Evolutionary conservation across 2,888 invertebrate genomes (phyloP).

Genomic region (Listrodromus nycthemerus): DNA sequence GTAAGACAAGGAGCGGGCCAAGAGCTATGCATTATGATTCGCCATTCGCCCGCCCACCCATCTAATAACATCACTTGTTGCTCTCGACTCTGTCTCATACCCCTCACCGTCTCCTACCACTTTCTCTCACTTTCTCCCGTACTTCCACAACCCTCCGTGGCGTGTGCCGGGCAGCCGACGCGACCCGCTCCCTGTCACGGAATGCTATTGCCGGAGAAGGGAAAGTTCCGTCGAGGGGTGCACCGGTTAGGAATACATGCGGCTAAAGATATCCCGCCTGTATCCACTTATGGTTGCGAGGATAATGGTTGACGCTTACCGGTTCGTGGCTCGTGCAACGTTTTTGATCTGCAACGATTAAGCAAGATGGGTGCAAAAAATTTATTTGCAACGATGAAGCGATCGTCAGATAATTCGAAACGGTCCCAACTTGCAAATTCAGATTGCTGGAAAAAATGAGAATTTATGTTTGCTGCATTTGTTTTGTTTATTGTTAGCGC

Average conservation of each 20-base stretch:
- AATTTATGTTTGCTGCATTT: neutral
- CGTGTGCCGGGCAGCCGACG: constrained; percentile 25
- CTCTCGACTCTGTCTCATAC: constrained; percentile 69
- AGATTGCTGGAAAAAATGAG: neutral
- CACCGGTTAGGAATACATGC: constrained; percentile 4
- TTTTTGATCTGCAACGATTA: neutral
- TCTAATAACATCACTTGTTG: constrained; percentile 84
- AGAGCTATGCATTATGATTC: constrained; percentile 84
- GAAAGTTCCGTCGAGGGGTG: constrained; percentile 51
- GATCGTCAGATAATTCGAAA: neutral
- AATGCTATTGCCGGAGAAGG: constrained; percentile 59
- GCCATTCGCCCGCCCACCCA: constrained; percentile 76
- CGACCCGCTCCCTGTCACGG: constrained; percentile 13
- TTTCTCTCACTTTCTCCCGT: constrained; percentile 56
- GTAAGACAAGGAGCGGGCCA: constrained; percentile 78
- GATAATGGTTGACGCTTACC: neutral
- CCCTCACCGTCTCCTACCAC: constrained; percentile 39
- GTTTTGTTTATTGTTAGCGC: neutral
- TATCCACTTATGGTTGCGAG: constrained; percentile 42
- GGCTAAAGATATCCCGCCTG: constrained; percentile 22
- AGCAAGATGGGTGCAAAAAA: neutral
- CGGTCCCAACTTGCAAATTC: neutral
- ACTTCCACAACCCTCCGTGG: constrained; percentile 46
- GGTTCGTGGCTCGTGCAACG: neutral
- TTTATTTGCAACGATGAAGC: neutral